Evolutionary conservation across 2,113 vertebrate genomes (phyloP), one percentile per base, ranked within the genome.

Genomic region (Chunga burmeisteri): DNA sequence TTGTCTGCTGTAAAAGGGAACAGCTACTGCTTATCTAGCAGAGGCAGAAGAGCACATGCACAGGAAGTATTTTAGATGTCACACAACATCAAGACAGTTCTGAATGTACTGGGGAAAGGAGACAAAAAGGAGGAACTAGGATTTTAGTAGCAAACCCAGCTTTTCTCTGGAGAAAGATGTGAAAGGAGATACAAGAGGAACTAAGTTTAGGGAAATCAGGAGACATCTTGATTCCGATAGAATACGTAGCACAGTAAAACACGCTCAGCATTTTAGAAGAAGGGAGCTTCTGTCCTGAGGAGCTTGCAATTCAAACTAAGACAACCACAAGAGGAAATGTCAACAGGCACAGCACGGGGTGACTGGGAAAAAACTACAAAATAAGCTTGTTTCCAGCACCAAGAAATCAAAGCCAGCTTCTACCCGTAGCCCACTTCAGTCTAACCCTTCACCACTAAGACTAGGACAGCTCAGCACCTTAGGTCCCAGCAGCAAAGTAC

Each of bases 1-100:
- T 25, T 62, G 86, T 22, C 72, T 50, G 67, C 86, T 81, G 67
- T 14, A 44, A 94, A 81, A 75, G 88, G 82, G 75, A 92, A 92
- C 70, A 71, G 71, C 71, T 53, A 44, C 6, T 47, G 85, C 93
- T 92, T 70, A 90, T 56, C 73, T 42, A 87, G 95, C 71, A 85
- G n/a, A 91, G 49, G 78, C 91, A 90, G 74, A 36, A 18, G 1
- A 62, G 81, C 85, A 50, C 8, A 0, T 7, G 81, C 65, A 44
- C 46, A 49, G 88, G 84, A 91, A 93, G 86, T 3, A 29, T 52
- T 93, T 84, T 9, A 68, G 55, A 87, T 73, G 67, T 61, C 62
- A 52, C n/a, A 58, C 13, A 46, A 58, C 30, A 72, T 29, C 30
- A 26, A 71, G 73, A n/a, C 52, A 72, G 79, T 21, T 92, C 59